Evolutionary conservation across 2,113 vertebrate species (phyloP).

Genomic region (Promerops cafer): DNA sequence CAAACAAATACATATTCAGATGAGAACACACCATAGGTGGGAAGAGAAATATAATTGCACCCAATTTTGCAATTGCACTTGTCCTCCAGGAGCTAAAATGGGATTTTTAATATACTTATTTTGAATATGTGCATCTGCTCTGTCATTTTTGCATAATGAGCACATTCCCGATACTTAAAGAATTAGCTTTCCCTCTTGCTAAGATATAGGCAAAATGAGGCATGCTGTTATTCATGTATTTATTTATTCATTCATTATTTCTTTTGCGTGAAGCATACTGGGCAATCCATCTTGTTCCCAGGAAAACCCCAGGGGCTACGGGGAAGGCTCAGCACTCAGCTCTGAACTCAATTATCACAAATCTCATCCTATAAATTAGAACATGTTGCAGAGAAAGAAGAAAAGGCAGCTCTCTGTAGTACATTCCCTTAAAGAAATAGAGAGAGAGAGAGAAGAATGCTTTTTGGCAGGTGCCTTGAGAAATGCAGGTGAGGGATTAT

Average conservation of each 20-base stretch:
- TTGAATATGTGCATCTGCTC: slow-evolving; percentile 40
- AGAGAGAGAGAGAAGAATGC: background rate
- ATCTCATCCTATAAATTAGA: slow-evolving; percentile 48
- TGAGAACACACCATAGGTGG: background rate
- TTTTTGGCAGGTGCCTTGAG: background rate
- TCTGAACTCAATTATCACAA: slow-evolving; percentile 30
- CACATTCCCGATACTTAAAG: slow-evolving; percentile 40
- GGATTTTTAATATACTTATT: slow-evolving; percentile 53
- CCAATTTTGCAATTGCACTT: slow-evolving; percentile 28
- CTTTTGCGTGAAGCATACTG: background rate
- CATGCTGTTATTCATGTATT: slow-evolving; percentile 32
- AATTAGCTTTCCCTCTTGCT: slow-evolving; percentile 24
- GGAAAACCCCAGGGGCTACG: slow-evolving; percentile 3
- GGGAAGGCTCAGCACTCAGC: background rate
- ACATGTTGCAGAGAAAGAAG: background rate
- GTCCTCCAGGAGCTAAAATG: slow-evolving; percentile 35
- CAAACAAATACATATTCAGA: slow-evolving; percentile 23
- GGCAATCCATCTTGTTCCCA: slow-evolving; percentile 26
- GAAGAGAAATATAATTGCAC: slow-evolving; percentile 37
- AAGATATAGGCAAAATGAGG: slow-evolving; percentile 22
- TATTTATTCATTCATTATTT: slow-evolving; percentile 53
- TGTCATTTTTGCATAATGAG: slow-evolving; percentile 40
- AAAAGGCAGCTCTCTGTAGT: background rate
- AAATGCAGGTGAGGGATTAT: background rate
- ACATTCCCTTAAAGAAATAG: background rate